Evolutionary conservation across 2,888 invertebrate species (phyloP).

Genomic region (Ochropleura leucogaster): DNA sequence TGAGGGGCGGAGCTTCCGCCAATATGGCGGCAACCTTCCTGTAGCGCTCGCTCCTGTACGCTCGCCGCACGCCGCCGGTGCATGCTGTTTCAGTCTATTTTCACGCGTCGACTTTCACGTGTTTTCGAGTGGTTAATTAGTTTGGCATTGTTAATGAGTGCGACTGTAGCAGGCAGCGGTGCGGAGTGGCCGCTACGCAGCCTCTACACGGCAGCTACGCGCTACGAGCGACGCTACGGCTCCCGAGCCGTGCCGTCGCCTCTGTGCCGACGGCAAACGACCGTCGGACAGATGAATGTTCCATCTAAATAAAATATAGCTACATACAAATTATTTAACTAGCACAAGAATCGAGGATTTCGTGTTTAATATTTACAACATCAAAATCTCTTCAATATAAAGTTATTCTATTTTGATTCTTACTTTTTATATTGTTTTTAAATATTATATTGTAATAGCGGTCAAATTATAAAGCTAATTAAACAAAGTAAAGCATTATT

Average conservation of each 20-base stretch:
- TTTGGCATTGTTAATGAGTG: conserved; percentile 77
- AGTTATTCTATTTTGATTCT: not conserved
- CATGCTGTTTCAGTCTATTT: conserved; percentile 79
- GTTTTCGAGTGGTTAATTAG: conserved; percentile 79
- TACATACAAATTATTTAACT: conserved; percentile 7
- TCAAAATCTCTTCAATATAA: not conserved
- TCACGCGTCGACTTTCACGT: conserved; percentile 77
- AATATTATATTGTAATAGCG: not conserved
- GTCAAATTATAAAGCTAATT: not conserved
- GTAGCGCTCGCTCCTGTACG: conserved; percentile 71
- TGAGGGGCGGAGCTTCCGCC: conserved; percentile 82
- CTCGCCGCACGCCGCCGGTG: conserved; percentile 72
- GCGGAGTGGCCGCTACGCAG: conserved; percentile 64
- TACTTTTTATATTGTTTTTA: not conserved
- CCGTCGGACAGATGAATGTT: conserved; percentile 68
- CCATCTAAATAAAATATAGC: conserved; percentile 10
- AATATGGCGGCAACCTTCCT: conserved; percentile 87
- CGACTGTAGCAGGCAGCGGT: conserved; percentile 64
- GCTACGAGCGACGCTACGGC: conserved; percentile 52
- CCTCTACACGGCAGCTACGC: conserved; percentile 63
- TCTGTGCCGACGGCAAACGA: conserved; percentile 72
- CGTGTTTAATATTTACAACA: not conserved
- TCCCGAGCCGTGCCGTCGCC: conserved; percentile 37
- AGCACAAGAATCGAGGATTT: not conserved
- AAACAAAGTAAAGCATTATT: not conserved